A percentile compares a stretch with the other conserved stretches of the same genome.
Evolutionary conservation across 2,888 invertebrate species (phyloP).

Genomic region (Hesperia comma): DNA sequence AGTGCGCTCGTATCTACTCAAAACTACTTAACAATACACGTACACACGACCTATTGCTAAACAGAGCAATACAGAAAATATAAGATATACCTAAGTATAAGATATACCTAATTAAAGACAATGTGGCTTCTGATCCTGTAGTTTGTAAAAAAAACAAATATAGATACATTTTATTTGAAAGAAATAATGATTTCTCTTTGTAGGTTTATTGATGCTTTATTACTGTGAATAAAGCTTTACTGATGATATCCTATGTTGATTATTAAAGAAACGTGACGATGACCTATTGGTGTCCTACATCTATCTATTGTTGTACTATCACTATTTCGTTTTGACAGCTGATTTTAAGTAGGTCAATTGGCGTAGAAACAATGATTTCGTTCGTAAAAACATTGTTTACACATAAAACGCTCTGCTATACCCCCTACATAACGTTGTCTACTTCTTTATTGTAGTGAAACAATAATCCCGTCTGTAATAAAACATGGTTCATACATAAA

Average conservation of each 20-base stretch:
- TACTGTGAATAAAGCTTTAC: too few relatives aligned
- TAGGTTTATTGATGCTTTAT: too few relatives aligned
- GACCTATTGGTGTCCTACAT: too few relatives aligned
- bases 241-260: too few relatives aligned
- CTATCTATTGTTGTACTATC: neutral
- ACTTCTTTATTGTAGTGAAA: neutral
- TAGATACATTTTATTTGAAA: too few relatives aligned
- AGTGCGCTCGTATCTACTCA: neutral
- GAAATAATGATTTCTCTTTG: too few relatives aligned
- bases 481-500: neutral
- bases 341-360: constrained; percentile 5
- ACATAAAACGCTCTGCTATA: neutral
- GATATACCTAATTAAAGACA: too few relatives aligned
- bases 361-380: neutral
- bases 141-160: too few relatives aligned
- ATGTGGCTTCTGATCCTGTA: too few relatives aligned
- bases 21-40: constrained; percentile 3
- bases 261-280: too few relatives aligned
- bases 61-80: constrained; percentile 1
- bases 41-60: constrained; percentile 1
- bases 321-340: neutral
- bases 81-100: too few relatives aligned
- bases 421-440: neutral
- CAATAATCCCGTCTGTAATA: neutral
- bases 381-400: neutral